These are phyloP conservation scores for Sylvietta virens DNA, from an alignment of 2,113 vertebrate species.

Conservation along the genomic window DNA sequence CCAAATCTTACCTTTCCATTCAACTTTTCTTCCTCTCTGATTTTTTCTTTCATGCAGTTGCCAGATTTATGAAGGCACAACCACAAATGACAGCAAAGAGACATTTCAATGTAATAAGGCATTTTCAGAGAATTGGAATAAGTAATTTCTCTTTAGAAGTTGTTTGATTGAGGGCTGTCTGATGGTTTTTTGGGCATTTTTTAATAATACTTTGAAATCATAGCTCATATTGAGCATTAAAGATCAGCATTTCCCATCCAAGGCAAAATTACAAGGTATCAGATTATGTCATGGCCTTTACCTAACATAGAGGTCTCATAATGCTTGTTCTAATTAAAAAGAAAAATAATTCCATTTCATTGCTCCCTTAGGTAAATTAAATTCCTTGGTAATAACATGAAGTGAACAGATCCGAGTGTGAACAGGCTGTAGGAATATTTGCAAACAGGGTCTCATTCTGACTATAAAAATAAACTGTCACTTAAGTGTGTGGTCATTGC, in stretches of 20 bases:
- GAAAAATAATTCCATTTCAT: neutral
- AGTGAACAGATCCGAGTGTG: neutral
- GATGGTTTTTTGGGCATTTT: neutral
- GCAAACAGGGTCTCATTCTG: neutral
- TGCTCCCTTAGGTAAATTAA: neutral
- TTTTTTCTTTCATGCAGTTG: neutral
- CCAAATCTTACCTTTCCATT: neutral
- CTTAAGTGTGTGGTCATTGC: constrained; percentile 4
- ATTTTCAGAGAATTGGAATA: neutral
- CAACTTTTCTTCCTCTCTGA: neutral
- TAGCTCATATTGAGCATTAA: neutral
- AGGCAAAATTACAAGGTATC: neutral
- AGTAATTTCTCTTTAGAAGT: neutral
- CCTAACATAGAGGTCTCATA: neutral
- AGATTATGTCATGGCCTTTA: neutral
- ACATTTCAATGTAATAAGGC: neutral
- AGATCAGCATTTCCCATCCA: neutral
- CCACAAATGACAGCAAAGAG: neutral
- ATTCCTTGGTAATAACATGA: neutral
- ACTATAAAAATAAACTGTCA: neutral
- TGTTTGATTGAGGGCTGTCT: neutral
- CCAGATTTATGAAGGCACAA: neutral
- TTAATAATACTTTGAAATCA: neutral
- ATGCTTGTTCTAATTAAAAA: neutral
- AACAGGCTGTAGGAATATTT: neutral